Evolutionary conservation across 2,797 vertebrate genomes (phyloP), one percentile per base, ranked within the genome.

Genomic region (Lates japonicus): DNA sequence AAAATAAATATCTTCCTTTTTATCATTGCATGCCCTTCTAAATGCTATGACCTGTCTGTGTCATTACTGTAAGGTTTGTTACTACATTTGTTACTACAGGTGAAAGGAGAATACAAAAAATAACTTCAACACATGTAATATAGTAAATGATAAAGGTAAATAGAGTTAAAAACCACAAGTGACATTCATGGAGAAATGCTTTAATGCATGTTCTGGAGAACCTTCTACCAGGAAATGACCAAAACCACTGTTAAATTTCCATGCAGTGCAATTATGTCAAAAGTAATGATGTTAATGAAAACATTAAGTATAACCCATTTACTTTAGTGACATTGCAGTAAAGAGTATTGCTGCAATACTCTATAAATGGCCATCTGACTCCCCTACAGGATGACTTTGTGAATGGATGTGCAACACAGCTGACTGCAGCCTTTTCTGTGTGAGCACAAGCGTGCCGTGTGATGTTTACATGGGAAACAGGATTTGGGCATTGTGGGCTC

Each of bases 401-500:
- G 65, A 65, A 39, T 76, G 16, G 73, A 61, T 64, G 48, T 65
- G 20, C 74, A 85, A 79, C 49, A 57, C 54, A 51, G 37, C 35
- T 22, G 61, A 63, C 64, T 60, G 70, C 49, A 63, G 65, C 58
- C 22, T 31, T 12, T 20, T 20, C 19, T n/a, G 20, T 39, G 42
- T 25, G 12, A 16, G 12, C 7, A 7, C 17, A 17, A 8, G 67
- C 54, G 51, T 51, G 20, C 58, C 4, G 12, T 49, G 48, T 58
- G n/a, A 61, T 29, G 22, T 52, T 57, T 52, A 39, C 59, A 81
- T 88, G 82, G 78, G 80, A 94, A 91, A 87, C 71, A 73, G 81
- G 78, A 88, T 82, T 81, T 58, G 31, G 42, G 69, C 51, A 37
- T 66, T 66, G 57, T 51, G 71, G 59, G 57, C 63, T 83, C n/a